Evolutionary conservation across 2,113 vertebrate species (phyloP), one percentile per base, ranked within the genome.

Genomic region (Cynocephalus volans): DNA sequence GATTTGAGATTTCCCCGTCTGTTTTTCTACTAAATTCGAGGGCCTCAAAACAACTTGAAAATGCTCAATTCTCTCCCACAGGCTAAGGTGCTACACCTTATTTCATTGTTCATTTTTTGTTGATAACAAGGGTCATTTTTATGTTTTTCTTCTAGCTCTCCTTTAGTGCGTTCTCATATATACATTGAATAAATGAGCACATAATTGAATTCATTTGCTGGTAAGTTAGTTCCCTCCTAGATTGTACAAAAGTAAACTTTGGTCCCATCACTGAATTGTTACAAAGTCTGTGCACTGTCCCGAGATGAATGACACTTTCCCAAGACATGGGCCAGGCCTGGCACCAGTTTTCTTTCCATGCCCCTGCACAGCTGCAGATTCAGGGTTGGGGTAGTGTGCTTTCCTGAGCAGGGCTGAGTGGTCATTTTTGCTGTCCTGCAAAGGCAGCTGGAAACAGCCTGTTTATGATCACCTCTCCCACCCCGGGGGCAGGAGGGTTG

Each of bases 391-490:
- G 8, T 18, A 48, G 12, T 1, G 3, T 76, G 82, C 72, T 80
- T 96, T 88, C 54, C 73, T 58, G 76, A 76, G 24, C 48, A 36
- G 33, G 52, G 79, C 80, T 96, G 86, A 96, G 95, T 69, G 79
- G 94, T 50, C 7, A 17, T 21, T 24, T 41, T 77, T 19, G 8
- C 65, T 50, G 48, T 9, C 65, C 45, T 45, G 48, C 65, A 33
- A 67, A 58, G 64, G 54, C 33, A 64, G n/a, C 41, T 73, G 92
- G 96, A 87, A 90, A 96, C 94, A 97, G 96, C 92, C 95, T 52
- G 18, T 94, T 96, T 96, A 91, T 97, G 92, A 50, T 62, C 88
- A 81, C 45, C 58, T 90, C 87, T 90, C 96, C 92, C 64, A 48
- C 67, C 79, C 75, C 36, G 79, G 0, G 0, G n/a, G 28, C 54